Evolutionary conservation across 2,888 invertebrate species (phyloP), one percentile per base, ranked within the genome.

Genomic region (Sarcophaga rosellei): DNA sequence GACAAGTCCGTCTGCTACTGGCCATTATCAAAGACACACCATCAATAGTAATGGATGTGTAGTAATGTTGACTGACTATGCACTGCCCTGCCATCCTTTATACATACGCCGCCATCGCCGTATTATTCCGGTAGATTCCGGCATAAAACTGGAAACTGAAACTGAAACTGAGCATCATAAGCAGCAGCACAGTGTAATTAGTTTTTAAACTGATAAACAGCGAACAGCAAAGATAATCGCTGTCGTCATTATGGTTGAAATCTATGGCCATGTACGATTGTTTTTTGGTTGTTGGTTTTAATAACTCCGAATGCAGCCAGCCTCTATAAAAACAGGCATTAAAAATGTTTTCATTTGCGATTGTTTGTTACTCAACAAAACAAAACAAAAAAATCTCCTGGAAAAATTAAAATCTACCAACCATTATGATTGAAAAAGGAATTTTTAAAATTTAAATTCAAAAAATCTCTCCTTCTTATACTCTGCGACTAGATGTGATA

Each of bases 151-250:
- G 35, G 35, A 35, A 35, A 35, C 35, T 35, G 35, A 35, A 61
- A 65, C 45, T 70, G 69, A 69, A 61, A 65, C 45, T 70, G 69
- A 65, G 74, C 74, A 84, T 79, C 35, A 53, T 53, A 17, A 53
- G 17, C 53, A 47, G 15, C 35, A 35, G 81, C 69, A 79, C 74
- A 84, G 79, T 84, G 79, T 80, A 84, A 84, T 84, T 84, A 84
- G 84, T 84, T 84, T 83, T 84, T 70, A 79, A 35, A 84, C 75
- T 84, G 84, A 84, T 84, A 84, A 84, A 63, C 63, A 44, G 75
- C 75, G 23, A 65, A 75, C 21, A 17, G 20, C 8, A 65, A 47
- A 84, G 84, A 84, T 84, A 84, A 84, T 84, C 79, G 84, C 79
- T 84, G 84, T 84, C 70, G 79, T 84, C 84, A 80, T 84, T 80